Evolutionary conservation across 2,113 vertebrate genomes (phyloP), one percentile per base, ranked within the genome.

Genomic region (Dicentrarchus labrax): DNA sequence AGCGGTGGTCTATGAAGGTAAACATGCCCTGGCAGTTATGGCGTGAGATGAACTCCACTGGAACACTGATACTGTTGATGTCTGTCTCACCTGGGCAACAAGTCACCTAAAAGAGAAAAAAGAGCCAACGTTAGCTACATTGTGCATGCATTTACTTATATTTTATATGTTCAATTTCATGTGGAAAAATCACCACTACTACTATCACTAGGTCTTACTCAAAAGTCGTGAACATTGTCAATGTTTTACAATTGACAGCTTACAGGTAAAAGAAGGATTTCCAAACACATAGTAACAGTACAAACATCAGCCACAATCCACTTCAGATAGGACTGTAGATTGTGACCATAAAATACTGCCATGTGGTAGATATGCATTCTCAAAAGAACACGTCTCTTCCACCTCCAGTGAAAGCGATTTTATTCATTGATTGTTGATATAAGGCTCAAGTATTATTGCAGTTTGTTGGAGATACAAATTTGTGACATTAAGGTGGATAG

Each of bases 1-100:
- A 99, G 24, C 98, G 97, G 81, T 99, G 98, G 86, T 99, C 98
- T 19, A 99, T 97, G 48, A 99, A 99, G 54, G 97, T 99, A 92
- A 99, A 99, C 11, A 96, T 81, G 0, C 98, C 97, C 0, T 97
- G 96, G 4, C 96, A 96, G 92, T 97, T 99, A 92, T 99, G 98
- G 1, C 98, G 93, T 48, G 98, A 99, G 89, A 99, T 99, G 94
- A 99, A 99, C 77, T 99, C 98, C 0, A 96, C 96, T 0, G 98
- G 98, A 67, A 97, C 96, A 39, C 95, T 97, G 39, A 97, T 86
- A 0, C 90, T 97, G 91, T 94, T 98, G 72, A 97, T 92, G 90
- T 96, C 97, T 2, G 95, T 94, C 66, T 98, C 97, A 69, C 94
- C 96, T 21, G 98, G 98, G 0, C 97, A 98, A 93, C 97, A 98